Evolutionary conservation across 2,888 invertebrate genomes (phyloP), one percentile per base, ranked within the genome.

Genomic region (Apodemia hepburni): DNA sequence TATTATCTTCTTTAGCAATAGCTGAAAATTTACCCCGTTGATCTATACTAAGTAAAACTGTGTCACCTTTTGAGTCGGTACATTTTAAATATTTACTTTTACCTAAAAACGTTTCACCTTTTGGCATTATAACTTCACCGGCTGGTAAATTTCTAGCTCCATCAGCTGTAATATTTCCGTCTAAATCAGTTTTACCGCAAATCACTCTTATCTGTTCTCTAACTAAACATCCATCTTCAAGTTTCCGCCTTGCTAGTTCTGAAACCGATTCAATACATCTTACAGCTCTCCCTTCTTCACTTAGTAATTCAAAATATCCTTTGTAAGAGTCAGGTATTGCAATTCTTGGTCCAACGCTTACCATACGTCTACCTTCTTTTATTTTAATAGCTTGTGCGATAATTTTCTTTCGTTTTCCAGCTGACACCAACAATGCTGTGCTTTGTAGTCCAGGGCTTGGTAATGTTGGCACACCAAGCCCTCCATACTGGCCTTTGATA

Each of bases 231-330:
- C 95, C 95, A 73, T 94, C 94, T 62, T 95, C 95, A 27, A 95
- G 92, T 72, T 96, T 94, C 64, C 96, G 92, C 70, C 96, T 92
- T 18, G 97, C 94, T 70, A 98, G 87, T 84, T 98, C 98, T 67
- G 94, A 92, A 1, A 98, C 98, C 68, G 96, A 96, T 80, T 97
- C 97, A 76, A 98, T 96, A 74, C 98, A 97, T 68, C 97, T 93
- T 9, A 98, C 97, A 29, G 98, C 96, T 72, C 97, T 93, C 0
- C 98, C 98, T 84, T 98, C 98, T 86, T 98, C 98, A 78, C 98
- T 98, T 42, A 98, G 92, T 61, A 98, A 93, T 84, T 98, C 98
- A 82, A 98, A 98, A 87, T 96, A 98, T 9, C 98, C 98, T 70
- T 95, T 93, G 82, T 98, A 98, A 0, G 96, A 94, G 75, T 98